Evolutionary conservation across 2,888 invertebrate genomes (phyloP).

Genomic region (Archips crataeganus): DNA sequence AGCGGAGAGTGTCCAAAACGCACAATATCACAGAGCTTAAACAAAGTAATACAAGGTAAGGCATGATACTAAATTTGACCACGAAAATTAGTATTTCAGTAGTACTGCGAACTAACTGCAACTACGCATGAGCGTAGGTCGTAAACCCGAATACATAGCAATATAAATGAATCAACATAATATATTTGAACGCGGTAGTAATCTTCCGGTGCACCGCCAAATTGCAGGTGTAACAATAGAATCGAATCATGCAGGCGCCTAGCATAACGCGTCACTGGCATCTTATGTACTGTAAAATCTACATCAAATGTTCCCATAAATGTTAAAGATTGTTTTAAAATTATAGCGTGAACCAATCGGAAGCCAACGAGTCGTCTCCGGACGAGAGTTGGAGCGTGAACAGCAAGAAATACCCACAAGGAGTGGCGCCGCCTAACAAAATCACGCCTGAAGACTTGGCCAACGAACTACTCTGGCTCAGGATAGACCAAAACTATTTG

Average conservation of each 20-base stretch:
- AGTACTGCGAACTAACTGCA: neutral
- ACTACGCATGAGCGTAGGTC: neutral
- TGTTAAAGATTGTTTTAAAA: conserved; percentile 33
- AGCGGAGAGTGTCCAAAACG: conserved; percentile 69
- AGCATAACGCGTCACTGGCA: conserved; percentile 6
- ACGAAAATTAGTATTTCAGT: neutral
- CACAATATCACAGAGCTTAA: conserved; percentile 64
- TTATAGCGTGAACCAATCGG: conserved; percentile 59
- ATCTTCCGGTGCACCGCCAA: neutral
- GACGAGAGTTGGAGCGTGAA: conserved; percentile 70
- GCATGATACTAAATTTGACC: neutral
- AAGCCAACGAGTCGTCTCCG: conserved; percentile 66
- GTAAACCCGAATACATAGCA: neutral
- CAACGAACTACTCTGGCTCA: conserved; percentile 78
- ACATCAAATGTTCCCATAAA: neutral
- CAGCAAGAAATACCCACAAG: conserved; percentile 57
- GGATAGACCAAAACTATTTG: conserved; percentile 78
- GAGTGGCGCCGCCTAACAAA: conserved; percentile 73
- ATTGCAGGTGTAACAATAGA: conserved; percentile 7
- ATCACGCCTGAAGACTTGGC: conserved; percentile 80
- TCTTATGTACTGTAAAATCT: conserved; percentile 1
- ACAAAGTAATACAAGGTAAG: conserved; percentile 57
- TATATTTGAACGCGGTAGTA: conserved; percentile 5
- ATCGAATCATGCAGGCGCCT: conserved; percentile 6
- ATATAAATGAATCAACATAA: conserved; percentile 2